A percentile compares a stretch with the other conserved stretches of the same genome.
Conservation (phyloP, 2,888 invertebrate genomes). For the Oithona nana region DNA sequence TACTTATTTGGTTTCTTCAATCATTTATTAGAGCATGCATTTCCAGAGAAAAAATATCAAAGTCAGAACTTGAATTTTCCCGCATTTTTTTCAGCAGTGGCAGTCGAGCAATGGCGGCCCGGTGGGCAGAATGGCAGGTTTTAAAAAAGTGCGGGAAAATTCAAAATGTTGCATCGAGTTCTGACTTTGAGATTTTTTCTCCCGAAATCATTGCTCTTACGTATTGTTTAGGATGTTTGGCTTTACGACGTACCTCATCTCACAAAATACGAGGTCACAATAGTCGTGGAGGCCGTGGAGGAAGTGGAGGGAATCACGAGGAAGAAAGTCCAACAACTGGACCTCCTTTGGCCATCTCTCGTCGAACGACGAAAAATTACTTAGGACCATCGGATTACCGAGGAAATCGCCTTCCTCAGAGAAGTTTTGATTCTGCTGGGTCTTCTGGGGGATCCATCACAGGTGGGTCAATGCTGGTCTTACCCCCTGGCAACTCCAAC, state of each 20-base stretch:
- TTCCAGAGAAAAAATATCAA: neutral
- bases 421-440: neutral
- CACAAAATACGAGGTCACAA: neutral
- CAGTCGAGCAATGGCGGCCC: too few species aligned
- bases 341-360: neutral
- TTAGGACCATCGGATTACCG: neutral
- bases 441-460: too few species aligned
- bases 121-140: too few species aligned
- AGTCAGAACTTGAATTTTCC: neutral
- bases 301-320: too few species aligned
- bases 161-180: too few species aligned
- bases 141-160: too few species aligned
- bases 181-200: too few species aligned
- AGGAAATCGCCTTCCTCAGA: neutral
- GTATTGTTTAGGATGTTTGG: neutral
- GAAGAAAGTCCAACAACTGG: too few species aligned
- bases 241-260: neutral
- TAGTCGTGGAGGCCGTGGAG: neutral
- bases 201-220: too few species aligned
- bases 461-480: neutral
- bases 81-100: too few species aligned
- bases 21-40: too few species aligned
- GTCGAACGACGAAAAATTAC: neutral
- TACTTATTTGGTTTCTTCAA: too few species aligned
- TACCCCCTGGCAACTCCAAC: neutral